These are phyloP conservation scores for Propithecus coquereli DNA, from an alignment of 2,113 vertebrate genomes.

Conservation along the genomic window DNA sequence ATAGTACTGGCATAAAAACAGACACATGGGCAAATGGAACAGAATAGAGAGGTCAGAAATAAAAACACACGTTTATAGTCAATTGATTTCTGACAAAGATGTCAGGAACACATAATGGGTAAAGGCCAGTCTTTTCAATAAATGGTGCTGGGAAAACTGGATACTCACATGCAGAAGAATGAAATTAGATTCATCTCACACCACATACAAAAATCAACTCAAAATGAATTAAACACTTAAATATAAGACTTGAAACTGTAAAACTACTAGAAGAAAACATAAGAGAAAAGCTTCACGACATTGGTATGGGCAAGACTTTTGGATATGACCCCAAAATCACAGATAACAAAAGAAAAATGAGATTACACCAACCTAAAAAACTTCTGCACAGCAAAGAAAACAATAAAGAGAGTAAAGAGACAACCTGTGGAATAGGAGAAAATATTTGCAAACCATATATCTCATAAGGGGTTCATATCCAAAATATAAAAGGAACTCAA, in stretches of 20 bases:
- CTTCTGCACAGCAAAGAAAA: background rate
- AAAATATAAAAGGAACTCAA: background rate
- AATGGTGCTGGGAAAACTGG: background rate
- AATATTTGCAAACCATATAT: background rate
- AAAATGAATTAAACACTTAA: background rate
- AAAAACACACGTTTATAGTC: background rate
- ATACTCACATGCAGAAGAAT: background rate
- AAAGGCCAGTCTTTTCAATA: background rate
- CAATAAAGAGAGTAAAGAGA: background rate
- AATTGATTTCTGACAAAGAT: background rate
- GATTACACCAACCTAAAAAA: background rate
- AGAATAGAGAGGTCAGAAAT: background rate
- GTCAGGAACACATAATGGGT: background rate
- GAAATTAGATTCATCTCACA: background rate
- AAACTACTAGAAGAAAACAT: background rate
- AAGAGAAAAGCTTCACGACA: background rate
- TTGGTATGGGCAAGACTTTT: background rate
- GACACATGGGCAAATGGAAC: background rate
- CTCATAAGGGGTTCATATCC: background rate
- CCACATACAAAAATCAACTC: background rate
- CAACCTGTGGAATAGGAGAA: background rate
- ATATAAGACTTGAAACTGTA: background rate
- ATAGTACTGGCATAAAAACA: background rate
- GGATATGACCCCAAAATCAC: background rate
- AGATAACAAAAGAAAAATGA: background rate